Evolutionary conservation across 2,113 vertebrate species (phyloP).

Genomic region (Cynoglossus semilaevis): DNA sequence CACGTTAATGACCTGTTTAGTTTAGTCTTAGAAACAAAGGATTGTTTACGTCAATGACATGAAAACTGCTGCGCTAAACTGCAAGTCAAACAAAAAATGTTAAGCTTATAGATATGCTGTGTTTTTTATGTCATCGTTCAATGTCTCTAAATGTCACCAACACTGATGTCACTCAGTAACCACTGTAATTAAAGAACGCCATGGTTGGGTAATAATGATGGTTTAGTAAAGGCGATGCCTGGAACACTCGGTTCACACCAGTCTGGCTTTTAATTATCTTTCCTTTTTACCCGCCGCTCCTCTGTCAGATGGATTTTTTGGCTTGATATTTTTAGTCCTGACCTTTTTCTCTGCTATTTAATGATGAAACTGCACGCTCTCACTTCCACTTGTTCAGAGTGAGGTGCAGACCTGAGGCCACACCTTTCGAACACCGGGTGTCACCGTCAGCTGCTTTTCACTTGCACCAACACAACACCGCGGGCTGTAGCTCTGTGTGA

Average conservation of each 20-base stretch:
- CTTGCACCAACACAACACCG: conserved; percentile 7
- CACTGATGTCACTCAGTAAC: background rate
- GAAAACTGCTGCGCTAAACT: no score
- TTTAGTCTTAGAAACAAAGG: no score
- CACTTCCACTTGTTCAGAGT: background rate
- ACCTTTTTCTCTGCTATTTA: conserved; percentile 27
- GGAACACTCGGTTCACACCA: background rate
- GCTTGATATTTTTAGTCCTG: conserved; percentile 31
- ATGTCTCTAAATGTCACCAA: no score
- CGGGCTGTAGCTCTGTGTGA: background rate
- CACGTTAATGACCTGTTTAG: no score
- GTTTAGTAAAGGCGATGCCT: conserved; percentile 11
- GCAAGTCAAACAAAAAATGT: no score
- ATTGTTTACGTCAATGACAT: no score
- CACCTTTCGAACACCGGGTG: conserved; percentile 31
- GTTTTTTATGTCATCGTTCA: no score
- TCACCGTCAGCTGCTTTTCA: conserved; percentile 2
- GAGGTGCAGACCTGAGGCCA: conserved; percentile 19
- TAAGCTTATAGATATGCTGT: no score
- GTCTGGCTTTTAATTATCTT: background rate
- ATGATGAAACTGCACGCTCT: conserved; percentile 3
- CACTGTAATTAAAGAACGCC: background rate
- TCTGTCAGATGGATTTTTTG: background rate
- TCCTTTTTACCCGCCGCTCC: background rate
- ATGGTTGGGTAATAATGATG: background rate